These are phyloP conservation scores for Polyommatus iphigenia DNA, from an alignment of 2,888 invertebrate genomes.

Conservation along the genomic window DNA sequence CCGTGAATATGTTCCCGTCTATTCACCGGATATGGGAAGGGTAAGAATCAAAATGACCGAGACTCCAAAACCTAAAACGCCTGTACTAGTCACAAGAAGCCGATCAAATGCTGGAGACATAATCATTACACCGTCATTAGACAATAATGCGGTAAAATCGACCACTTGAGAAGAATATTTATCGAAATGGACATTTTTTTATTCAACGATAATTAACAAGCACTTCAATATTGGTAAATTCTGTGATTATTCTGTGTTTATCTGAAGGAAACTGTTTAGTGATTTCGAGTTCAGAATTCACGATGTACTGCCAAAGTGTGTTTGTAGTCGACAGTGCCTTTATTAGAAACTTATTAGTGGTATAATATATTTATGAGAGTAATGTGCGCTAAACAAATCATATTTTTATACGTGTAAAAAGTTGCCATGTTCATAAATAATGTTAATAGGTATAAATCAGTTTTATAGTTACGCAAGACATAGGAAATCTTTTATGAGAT, in stretches of 20 bases:
- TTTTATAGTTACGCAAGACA: slow-evolving; percentile 47
- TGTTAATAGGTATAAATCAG: slow-evolving; percentile 60
- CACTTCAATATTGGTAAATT: slow-evolving; percentile 75
- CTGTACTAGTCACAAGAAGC: slow-evolving; percentile 88
- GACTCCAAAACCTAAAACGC: slow-evolving; percentile 90
- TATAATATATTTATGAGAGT: slow-evolving; percentile 72
- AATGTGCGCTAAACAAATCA: slow-evolving; percentile 70
- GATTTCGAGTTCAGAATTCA: slow-evolving; percentile 55
- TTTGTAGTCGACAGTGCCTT: slow-evolving; percentile 81
- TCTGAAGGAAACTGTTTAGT: slow-evolving; percentile 54
- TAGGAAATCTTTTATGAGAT: slow-evolving; percentile 29
- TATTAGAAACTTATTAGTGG: slow-evolving; percentile 68
- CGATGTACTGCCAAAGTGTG: slow-evolving; percentile 80
- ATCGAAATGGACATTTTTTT: slow-evolving; percentile 57
- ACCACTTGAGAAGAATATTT: slow-evolving; percentile 67
- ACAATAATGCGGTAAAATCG: slow-evolving; percentile 61
- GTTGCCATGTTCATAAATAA: slow-evolving; percentile 73
- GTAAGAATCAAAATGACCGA: slow-evolving; percentile 89
- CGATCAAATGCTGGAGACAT: slow-evolving; percentile 88
- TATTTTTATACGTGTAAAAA: slow-evolving; percentile 78
- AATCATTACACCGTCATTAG: slow-evolving; percentile 83
- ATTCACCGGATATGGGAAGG: slow-evolving; percentile 85
- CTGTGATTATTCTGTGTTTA: slow-evolving; percentile 71
- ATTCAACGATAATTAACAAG: slow-evolving; percentile 71
- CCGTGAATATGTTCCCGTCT: slow-evolving; percentile 75